phyloP scores from a whole-genome alignment of 2,888 invertebrate species.

The Ormia ochracea region DNA sequence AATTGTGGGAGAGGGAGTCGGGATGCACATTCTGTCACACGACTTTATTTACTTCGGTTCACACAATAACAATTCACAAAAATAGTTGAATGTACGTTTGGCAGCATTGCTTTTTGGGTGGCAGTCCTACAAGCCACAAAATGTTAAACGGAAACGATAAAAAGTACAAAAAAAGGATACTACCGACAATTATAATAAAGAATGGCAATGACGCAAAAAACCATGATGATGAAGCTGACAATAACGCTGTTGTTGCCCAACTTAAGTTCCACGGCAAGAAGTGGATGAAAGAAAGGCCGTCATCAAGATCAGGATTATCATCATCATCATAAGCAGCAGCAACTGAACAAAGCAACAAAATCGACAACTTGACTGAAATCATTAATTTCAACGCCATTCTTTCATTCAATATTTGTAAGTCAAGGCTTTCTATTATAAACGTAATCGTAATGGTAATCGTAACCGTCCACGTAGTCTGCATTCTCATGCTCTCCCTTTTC shows the following conservation, averaged over 20 bases:
- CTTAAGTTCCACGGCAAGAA: slow-evolving; percentile 27
- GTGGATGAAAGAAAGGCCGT: not conserved
- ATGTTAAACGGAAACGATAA: slow-evolving; percentile 60
- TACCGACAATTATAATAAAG: slow-evolving; percentile 32
- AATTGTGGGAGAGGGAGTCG: slow-evolving; percentile 21
- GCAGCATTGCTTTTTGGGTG: not conserved
- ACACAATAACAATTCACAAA: slow-evolving; percentile 32
- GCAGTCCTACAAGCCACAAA: slow-evolving; percentile 23
- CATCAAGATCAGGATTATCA: slow-evolving; percentile 24
- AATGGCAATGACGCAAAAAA: slow-evolving; percentile 24
- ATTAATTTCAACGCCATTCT: slow-evolving; percentile 49
- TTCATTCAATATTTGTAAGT: slow-evolving; percentile 59
- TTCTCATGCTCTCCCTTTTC: not conserved
- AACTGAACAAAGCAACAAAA: not conserved
- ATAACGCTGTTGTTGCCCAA: slow-evolving; percentile 34
- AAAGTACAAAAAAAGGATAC: slow-evolving; percentile 42
- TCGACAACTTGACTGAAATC: slow-evolving; percentile 37
- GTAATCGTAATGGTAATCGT: not conserved
- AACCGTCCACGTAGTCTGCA: not conserved
- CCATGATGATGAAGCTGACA: slow-evolving; percentile 16
- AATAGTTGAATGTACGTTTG: slow-evolving; percentile 36
- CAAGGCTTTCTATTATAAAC: slow-evolving; percentile 24
- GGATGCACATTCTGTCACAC: not conserved
- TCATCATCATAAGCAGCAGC: not conserved
- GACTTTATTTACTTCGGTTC: not conserved